Percentiles rank a stretch among this genome's conserved stretches.
Evolutionary conservation across 2,797 vertebrate species (phyloP).

Genomic region (Sphenodon punctatus): DNA sequence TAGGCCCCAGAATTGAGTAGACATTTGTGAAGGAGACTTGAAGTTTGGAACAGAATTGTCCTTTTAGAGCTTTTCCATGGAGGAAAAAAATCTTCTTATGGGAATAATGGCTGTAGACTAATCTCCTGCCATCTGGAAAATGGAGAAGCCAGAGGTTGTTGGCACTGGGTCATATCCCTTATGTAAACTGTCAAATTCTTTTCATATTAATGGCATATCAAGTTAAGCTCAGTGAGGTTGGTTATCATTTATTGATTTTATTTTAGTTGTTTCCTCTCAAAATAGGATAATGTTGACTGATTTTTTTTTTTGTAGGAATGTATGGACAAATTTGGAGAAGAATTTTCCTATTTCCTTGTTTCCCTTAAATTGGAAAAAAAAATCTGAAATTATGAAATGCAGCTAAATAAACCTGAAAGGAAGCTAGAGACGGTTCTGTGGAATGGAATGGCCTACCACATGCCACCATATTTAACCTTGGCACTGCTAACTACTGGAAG

Average conservation of each 20-base stretch:
- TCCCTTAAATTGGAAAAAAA: constrained; percentile 1
- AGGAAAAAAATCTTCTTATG: constrained; percentile 78
- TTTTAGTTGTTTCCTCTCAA: constrained; percentile 16
- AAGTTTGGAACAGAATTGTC: constrained; percentile 79
- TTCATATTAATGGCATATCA: constrained; percentile 81
- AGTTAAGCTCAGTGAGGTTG: constrained; percentile 74
- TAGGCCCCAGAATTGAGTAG: constrained; percentile 79
- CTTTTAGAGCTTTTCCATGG: constrained; percentile 80
- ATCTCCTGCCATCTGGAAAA: constrained; percentile 86
- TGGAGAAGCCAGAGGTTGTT: constrained; percentile 81
- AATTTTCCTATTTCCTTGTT: neutral
- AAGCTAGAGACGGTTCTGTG: constrained; percentile 40
- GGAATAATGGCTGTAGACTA: constrained; percentile 82
- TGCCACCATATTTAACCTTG: constrained; percentile 31
- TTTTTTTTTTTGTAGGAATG: constrained; percentile 2
- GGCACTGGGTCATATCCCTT: constrained; percentile 84
- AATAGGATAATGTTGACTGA: constrained; percentile 22
- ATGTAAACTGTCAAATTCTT: constrained; percentile 89
- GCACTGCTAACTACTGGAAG: neutral
- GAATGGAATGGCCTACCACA: constrained; percentile 24
- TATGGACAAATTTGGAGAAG: constrained; percentile 6
- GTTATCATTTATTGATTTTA: constrained; percentile 64
- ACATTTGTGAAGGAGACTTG: constrained; percentile 81
- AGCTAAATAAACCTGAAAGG: constrained; percentile 48
- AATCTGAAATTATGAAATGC: too few relatives aligned